phyloP scores from a whole-genome alignment of 64 coral and sea anemone genomes.

The Montipora cactus region DNA sequence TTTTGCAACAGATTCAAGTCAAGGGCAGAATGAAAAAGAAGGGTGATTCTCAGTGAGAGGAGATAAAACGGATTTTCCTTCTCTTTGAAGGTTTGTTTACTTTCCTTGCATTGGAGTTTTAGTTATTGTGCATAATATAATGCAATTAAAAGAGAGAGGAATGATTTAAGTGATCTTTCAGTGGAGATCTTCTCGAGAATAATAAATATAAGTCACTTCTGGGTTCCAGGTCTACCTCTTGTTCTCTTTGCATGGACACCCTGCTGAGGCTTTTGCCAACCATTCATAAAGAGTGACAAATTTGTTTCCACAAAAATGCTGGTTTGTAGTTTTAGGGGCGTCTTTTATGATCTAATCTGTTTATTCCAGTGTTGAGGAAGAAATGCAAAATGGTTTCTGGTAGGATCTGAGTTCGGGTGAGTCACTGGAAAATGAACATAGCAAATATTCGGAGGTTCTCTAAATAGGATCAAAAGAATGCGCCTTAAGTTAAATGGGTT shows the following conservation, averaged over 20 bases:
- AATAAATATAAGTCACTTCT: too few relatives aligned
- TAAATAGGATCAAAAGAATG: not conserved
- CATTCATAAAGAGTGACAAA: not conserved
- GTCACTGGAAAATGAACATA: not conserved
- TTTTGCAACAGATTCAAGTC: not conserved
- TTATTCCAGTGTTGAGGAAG: not conserved
- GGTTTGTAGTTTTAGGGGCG: not conserved
- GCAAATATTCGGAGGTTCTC: not conserved
- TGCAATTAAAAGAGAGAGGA: too few relatives aligned
- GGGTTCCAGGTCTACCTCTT: too few relatives aligned
- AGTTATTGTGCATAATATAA: too few relatives aligned
- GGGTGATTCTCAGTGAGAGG: too few relatives aligned
- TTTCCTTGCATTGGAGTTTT: not conserved
- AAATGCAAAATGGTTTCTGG: not conserved
- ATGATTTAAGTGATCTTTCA: too few relatives aligned
- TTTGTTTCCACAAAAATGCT: not conserved
- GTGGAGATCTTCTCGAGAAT: too few relatives aligned
- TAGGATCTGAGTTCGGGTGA: too few relatives aligned
- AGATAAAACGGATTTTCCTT: too few relatives aligned
- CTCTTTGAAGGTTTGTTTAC: not conserved
- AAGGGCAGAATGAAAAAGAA: not conserved
- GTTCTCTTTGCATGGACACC: not conserved
- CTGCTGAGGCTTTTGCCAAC: not conserved
- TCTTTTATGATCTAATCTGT: not conserved
- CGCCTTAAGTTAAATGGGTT: not conserved